Evolutionary conservation across 2,113 vertebrate genomes (phyloP).

Genomic region (Gnathonemus longibarbis): DNA sequence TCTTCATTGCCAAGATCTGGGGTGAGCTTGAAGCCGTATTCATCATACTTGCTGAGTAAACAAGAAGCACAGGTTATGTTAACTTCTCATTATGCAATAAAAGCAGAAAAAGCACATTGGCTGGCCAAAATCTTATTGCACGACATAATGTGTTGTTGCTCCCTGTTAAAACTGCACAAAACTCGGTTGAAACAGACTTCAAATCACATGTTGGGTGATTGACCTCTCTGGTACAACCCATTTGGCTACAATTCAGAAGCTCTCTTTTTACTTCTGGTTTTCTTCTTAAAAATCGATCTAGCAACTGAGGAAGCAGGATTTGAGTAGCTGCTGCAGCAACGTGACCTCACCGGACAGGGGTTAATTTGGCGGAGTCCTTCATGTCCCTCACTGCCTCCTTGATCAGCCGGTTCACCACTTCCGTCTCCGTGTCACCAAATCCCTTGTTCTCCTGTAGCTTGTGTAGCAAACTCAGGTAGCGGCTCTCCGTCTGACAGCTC

Average conservation of each 20-base stretch:
- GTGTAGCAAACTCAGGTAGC: constrained; percentile 70
- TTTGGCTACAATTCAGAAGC: background rate
- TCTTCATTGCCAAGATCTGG: constrained; percentile 81
- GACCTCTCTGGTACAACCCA: background rate
- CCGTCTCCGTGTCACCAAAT: constrained; percentile 47
- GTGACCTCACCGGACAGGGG: constrained; percentile 59
- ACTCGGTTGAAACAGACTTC: background rate
- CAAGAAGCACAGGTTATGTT: background rate
- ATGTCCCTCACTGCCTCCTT: constrained; percentile 70
- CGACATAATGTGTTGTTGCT: background rate
- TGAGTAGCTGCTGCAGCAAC: background rate
- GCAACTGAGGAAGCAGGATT: background rate
- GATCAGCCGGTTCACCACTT: constrained; percentile 65
- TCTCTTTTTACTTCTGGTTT: background rate
- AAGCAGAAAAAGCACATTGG: background rate
- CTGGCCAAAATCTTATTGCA: background rate
- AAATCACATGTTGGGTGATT: background rate
- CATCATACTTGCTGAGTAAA: constrained; percentile 71
- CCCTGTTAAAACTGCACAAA: background rate
- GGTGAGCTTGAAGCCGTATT: constrained; percentile 83
- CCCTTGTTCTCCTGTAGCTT: constrained; percentile 70
- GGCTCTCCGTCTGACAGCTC: constrained; percentile 82
- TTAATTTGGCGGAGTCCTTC: constrained; percentile 45
- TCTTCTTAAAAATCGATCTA: background rate
- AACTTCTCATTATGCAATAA: background rate